A percentile compares a stretch with the other conserved stretches of the same genome.
These are phyloP conservation scores for Oxytorus armatus DNA, from an alignment of 2,888 invertebrate genomes.

Conservation along the genomic window DNA sequence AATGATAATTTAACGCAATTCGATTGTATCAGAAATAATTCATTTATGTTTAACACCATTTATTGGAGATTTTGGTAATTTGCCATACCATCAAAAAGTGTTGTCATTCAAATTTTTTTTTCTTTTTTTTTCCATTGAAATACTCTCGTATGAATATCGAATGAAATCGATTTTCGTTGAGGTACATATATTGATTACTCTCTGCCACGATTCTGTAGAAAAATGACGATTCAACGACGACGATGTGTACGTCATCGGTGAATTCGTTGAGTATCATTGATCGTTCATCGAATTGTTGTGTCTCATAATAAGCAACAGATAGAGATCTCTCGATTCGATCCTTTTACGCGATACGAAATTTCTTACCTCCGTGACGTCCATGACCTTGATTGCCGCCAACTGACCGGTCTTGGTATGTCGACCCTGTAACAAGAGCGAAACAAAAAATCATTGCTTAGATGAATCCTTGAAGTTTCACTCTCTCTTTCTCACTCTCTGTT, in stretches of 20 bases:
- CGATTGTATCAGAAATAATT: too few relatives aligned
- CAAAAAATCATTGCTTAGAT: slow-evolving; percentile 58
- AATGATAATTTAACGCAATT: too few relatives aligned
- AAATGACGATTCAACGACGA: too few relatives aligned
- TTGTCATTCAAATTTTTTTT: too few relatives aligned
- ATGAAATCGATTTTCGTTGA: too few relatives aligned
- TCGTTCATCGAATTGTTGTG: neutral
- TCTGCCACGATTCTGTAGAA: too few relatives aligned
- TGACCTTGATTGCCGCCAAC: slow-evolving; percentile 99
- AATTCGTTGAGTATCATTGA: neutral
- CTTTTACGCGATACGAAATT: slow-evolving; percentile 24
- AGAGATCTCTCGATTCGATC: slow-evolving; percentile 19
- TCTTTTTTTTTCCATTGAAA: too few relatives aligned
- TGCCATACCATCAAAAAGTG: too few relatives aligned
- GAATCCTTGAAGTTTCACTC: slow-evolving; percentile 48
- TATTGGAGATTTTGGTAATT: too few relatives aligned
- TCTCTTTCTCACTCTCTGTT: slow-evolving; percentile 4
- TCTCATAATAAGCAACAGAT: neutral
- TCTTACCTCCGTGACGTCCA: slow-evolving; percentile 98
- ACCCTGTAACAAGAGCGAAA: slow-evolving; percentile 88
- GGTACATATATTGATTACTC: too few relatives aligned
- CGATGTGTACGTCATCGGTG: neutral
- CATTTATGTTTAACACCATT: too few relatives aligned
- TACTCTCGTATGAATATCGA: too few relatives aligned
- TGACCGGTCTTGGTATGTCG: slow-evolving; percentile 99